phyloP scores from a whole-genome alignment of 2,113 vertebrate genomes.

The Podarcis cretensis region DNA sequence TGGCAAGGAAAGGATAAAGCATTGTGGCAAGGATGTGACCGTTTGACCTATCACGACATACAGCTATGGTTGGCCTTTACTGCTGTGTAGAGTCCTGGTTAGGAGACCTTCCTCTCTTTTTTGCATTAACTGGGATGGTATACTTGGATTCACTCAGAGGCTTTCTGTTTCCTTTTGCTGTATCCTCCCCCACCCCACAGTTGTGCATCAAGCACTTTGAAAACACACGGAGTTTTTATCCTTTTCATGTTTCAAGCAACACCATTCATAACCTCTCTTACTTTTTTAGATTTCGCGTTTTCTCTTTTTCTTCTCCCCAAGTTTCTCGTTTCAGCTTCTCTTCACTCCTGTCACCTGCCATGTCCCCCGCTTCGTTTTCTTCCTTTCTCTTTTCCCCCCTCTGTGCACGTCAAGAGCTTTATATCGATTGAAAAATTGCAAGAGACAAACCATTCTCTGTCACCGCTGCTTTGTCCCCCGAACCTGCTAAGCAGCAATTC shows the following conservation, averaged over 20 bases:
- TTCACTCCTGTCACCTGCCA: conserved; percentile 55
- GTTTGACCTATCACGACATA: background rate
- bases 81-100: background rate
- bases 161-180: background rate
- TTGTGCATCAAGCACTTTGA: conserved; percentile 45
- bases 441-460: conserved; percentile 56
- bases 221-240: conserved; percentile 43
- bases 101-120: conserved; percentile 11
- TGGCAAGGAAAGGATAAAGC: background rate
- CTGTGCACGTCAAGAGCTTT: conserved; percentile 55
- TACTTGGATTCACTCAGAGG: background rate
- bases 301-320: conserved; percentile 59
- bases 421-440: conserved; percentile 55
- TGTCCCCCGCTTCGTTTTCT: conserved; percentile 51
- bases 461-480: conserved; percentile 36
- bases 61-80: background rate
- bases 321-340: conserved; percentile 49
- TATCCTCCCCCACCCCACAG: rapidly evolving
- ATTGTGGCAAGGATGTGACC: background rate
- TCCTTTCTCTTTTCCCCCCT: conserved; percentile 16
- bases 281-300: conserved; percentile 25
- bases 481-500: conserved; percentile 48
- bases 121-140: conserved; percentile 6
- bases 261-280: conserved; percentile 2
- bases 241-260: conserved; percentile 55